Conservation (phyloP, 1,140 invertebrate genomes). For the Eupeodes corollae region DNA sequence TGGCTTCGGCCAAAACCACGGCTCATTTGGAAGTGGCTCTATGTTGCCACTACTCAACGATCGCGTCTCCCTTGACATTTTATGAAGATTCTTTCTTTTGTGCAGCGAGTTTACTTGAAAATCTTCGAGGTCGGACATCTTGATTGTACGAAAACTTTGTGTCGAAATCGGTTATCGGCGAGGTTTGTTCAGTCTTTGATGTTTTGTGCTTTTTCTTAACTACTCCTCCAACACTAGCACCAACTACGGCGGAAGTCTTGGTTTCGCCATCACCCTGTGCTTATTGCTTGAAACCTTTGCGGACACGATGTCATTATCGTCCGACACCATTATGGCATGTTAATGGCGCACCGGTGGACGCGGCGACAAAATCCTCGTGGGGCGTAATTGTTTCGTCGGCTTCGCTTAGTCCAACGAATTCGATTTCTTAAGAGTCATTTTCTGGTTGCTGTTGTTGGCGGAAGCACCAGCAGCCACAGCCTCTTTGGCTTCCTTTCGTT, state of each 20-base stretch:
- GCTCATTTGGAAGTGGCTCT: conserved; percentile 5
- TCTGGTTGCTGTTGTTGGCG: neutral
- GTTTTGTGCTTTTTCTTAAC: conserved; percentile 11
- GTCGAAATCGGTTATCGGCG: conserved; percentile 27
- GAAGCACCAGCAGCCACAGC: neutral
- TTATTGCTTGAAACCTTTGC: conserved; percentile 5
- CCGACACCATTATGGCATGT: conserved; percentile 6
- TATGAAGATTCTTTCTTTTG: neutral
- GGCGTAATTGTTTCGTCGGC: conserved; percentile 4
- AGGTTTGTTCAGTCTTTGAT: conserved; percentile 29
- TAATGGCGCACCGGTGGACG: conserved; percentile 10
- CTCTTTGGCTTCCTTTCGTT: neutral
- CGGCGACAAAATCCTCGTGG: conserved; percentile 9
- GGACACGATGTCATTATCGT: conserved; percentile 7
- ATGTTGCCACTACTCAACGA: neutral
- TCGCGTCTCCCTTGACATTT: neutral
- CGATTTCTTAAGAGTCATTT: conserved; percentile 6
- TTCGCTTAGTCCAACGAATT: conserved; percentile 9
- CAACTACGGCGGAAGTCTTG: neutral
- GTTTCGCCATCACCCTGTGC: neutral
- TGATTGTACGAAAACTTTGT: conserved; percentile 19
- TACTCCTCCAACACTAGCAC: conserved; percentile 14
- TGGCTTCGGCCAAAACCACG: neutral
- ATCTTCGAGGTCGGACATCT: conserved; percentile 17
- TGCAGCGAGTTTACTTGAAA: conserved; percentile 1